Base-by-base conservation (phyloP, 1,140 invertebrate species). In the Nasonia vitripennis region DNA sequence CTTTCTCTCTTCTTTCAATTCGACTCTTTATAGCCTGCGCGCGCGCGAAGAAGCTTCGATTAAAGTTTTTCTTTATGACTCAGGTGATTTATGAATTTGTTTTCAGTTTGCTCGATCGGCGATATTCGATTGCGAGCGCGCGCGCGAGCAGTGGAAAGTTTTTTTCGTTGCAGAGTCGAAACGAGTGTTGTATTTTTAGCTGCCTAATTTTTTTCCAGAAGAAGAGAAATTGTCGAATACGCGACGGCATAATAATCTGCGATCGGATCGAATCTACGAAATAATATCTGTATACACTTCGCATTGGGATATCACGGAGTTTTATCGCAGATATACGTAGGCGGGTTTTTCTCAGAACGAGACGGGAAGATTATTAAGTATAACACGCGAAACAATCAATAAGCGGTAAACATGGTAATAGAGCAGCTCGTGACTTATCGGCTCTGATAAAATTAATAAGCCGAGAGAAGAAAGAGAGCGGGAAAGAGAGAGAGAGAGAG, bases 11-110 rank as follows among this genome's bases (percentile, higher is more conserved):
- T 74, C 55, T 84, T 11, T 31, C 31, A 73, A 70, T 78, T 83
- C 67, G 78, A 20, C 77, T 34, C 34, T 12, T 17, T 17, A 17
- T 20, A 37, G 70, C 20, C 55, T n/a, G 23, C 73, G 81, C 51
- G 81, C 51, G 23, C 73, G 81, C 51, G 73, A 83, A n/a, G 74
- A 62, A 67, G 55, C 37, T 78, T 48, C 74, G 74, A 70, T 78
- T 77, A 84, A 79, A 84, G 23, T 79, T 84, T 80, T 80, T 80
- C 77, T 79, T 84, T 74, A 68, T 84, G 83, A 84, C 77, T 84
- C 83, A 80, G 51, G 48, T 37, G 45, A 78, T 84, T 84, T 74
- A 51, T 48, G 68, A 84, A 73, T 84, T 74, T 84, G 77, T 84
- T 84, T 79, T 80, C 23, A 71, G 62, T 71, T 78, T 62, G 48